Percentiles rank a stretch among this genome's conserved stretches.
phyloP scores from a whole-genome alignment of 2,888 invertebrate genomes.

The Hypomecis atomaria region DNA sequence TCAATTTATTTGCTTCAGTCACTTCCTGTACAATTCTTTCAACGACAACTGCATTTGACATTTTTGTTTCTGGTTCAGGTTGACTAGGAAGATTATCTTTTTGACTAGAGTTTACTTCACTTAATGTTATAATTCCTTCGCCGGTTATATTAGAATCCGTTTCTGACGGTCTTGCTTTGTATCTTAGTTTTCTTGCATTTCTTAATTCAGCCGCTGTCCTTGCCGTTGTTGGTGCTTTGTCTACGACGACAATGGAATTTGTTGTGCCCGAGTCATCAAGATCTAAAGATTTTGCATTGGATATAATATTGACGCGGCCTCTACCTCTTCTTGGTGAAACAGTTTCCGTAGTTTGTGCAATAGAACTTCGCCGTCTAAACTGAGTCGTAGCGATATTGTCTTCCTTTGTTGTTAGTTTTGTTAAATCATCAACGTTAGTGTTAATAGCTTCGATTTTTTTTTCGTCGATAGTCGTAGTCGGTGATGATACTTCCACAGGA shows the following conservation, averaged over 20 bases:
- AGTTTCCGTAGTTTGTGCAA: constrained; percentile 55
- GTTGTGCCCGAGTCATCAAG: constrained; percentile 71
- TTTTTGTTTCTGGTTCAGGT: constrained; percentile 61
- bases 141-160: constrained; percentile 75
- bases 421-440: constrained; percentile 60
- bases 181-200: constrained; percentile 69
- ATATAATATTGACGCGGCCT: constrained; percentile 62
- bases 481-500: constrained; percentile 53
- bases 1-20: constrained; percentile 59
- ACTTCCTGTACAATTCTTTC: constrained; percentile 59
- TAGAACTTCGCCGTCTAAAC: constrained; percentile 64
- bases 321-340: constrained; percentile 53
- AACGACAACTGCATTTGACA: constrained; percentile 48
- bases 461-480: constrained; percentile 55
- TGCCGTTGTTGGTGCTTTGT: constrained; percentile 67
- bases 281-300: constrained; percentile 62
- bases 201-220: constrained; percentile 62
- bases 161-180: constrained; percentile 66
- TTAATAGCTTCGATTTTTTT: constrained; percentile 64
- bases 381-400: constrained; percentile 56
- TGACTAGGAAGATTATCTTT: constrained; percentile 71
- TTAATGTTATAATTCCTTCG: constrained; percentile 61
- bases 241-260: constrained; percentile 63
- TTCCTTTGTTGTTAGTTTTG: constrained; percentile 57
- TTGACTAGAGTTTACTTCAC: constrained; percentile 75